phyloP scores from a whole-genome alignment of 2,888 invertebrate species.

The Erannis defoliaria region DNA sequence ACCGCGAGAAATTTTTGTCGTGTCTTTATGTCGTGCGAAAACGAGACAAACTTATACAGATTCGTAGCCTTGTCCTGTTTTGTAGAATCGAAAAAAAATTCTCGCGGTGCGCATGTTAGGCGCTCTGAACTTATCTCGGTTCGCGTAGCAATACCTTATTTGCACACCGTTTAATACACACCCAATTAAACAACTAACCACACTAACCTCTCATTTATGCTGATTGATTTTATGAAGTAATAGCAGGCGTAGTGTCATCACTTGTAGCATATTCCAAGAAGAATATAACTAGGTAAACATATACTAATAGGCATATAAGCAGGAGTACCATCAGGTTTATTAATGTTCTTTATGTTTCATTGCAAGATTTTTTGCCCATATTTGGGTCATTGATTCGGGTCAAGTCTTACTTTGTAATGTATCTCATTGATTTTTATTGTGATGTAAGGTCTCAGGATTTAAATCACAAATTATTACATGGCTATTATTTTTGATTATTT shows the following conservation, averaged over 20 bases:
- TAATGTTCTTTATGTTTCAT: slow-evolving; percentile 16
- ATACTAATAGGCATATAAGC: slow-evolving; percentile 59
- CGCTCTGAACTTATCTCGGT: too few relatives aligned
- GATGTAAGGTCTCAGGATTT: neutral
- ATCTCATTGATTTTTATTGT: too few relatives aligned
- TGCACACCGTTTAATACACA: neutral
- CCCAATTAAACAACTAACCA: neutral
- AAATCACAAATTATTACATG: neutral
- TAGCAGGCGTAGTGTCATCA: slow-evolving; percentile 1
- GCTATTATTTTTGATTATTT: too few relatives aligned
- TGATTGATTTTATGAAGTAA: neutral
- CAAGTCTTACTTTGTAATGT: slow-evolving; percentile 24
- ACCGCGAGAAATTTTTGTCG: too few relatives aligned
- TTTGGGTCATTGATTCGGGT: neutral
- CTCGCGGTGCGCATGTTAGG: too few relatives aligned
- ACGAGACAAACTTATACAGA: too few relatives aligned
- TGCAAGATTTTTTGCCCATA: neutral
- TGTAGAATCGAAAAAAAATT: too few relatives aligned
- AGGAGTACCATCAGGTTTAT: slow-evolving; percentile 65
- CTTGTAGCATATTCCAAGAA: slow-evolving; percentile 54
- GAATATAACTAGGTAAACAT: slow-evolving; percentile 59
- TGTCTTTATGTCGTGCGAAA: too few relatives aligned
- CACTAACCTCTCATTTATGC: slow-evolving; percentile 8
- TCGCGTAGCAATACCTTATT: too few relatives aligned
- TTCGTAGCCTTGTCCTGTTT: too few relatives aligned